These are phyloP conservation scores for Smutsia gigantea DNA, from an alignment of 2,797 vertebrate species.

Conservation along the genomic window DNA sequence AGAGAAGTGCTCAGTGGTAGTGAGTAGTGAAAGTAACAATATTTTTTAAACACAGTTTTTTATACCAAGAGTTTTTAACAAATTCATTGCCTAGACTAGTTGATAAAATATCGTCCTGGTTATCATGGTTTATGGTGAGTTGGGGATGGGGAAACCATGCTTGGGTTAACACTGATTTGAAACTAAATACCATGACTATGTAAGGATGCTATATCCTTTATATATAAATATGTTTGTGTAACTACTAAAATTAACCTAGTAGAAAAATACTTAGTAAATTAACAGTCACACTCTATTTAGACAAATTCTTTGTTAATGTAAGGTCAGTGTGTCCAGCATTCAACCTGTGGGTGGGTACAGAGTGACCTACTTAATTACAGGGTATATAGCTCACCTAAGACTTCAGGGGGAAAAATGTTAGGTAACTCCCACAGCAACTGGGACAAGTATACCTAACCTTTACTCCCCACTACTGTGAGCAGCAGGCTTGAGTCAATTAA, in stretches of 20 bases:
- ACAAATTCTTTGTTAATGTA: background rate
- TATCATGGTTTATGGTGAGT: background rate
- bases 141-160: background rate
- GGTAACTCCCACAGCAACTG: background rate
- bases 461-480: background rate
- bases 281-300: background rate
- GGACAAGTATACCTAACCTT: background rate
- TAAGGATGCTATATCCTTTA: background rate
- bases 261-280: conserved; percentile 38
- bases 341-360: background rate
- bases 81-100: background rate
- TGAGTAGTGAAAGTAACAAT: conserved; percentile 6
- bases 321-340: background rate
- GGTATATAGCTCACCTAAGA: background rate
- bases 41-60: conserved; percentile 30
- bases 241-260: background rate
- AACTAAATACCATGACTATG: background rate
- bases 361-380: background rate
- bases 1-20: background rate
- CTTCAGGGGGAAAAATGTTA: background rate
- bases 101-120: background rate
- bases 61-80: background rate
- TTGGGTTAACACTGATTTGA: conserved; percentile 1
- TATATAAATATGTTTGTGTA: conserved; percentile 8
- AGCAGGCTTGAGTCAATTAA: background rate